Evolutionary conservation across 2,888 invertebrate genomes (phyloP).

Genomic region (Clistopyga incitator): DNA sequence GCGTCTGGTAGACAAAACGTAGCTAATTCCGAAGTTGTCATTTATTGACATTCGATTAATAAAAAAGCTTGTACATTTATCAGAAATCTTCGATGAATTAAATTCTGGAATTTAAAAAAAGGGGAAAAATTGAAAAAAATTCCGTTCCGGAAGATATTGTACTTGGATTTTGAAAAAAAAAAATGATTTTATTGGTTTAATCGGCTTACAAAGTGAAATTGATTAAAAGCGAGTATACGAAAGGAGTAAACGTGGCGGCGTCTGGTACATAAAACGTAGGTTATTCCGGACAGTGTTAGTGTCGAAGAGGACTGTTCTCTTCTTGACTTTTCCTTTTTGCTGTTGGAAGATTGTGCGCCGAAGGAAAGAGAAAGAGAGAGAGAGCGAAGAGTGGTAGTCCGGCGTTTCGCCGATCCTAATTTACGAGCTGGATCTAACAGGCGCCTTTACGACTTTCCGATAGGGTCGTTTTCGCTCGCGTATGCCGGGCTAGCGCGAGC

Average conservation of each 20-base stretch:
- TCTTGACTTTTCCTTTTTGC: constrained; percentile 38
- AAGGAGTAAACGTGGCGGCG: background rate
- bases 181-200: background rate
- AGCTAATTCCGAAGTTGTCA: no score
- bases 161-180: no score
- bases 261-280: constrained; percentile 21
- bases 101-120: no score
- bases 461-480: constrained; percentile 79
- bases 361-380: background rate
- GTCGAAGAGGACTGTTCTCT: constrained; percentile 31
- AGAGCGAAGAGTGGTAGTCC: constrained; percentile 75
- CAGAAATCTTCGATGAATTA: no score
- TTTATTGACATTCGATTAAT: no score
- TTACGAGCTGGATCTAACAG: constrained; percentile 81
- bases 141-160: no score
- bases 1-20: no score
- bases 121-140: no score
- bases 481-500: constrained; percentile 54
- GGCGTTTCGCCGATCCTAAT: constrained; percentile 83
- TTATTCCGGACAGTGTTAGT: background rate
- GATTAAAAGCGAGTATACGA: background rate
- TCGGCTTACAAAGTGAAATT: background rate
- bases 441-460: constrained; percentile 79
- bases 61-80: no score
- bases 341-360: constrained; percentile 1